Evolutionary conservation across 2,113 vertebrate genomes (phyloP).

Genomic region (Callocephalon fimbriatum): DNA sequence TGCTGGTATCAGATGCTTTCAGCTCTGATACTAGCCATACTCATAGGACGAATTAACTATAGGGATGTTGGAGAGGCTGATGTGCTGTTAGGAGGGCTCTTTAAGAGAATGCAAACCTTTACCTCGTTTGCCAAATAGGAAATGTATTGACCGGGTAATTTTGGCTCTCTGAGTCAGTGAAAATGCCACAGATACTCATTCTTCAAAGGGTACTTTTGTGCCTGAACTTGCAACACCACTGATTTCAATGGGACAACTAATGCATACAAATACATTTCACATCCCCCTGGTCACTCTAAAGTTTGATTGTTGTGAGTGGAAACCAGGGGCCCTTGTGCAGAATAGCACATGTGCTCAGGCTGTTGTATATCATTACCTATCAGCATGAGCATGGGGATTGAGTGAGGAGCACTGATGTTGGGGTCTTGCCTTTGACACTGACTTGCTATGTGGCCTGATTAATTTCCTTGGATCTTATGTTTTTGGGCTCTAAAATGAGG

Average conservation of each 20-base stretch:
- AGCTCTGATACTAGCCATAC: background rate
- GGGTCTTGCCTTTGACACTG: background rate
- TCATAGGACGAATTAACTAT: background rate
- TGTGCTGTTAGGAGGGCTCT: background rate
- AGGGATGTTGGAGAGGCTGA: background rate
- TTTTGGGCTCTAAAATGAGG: background rate
- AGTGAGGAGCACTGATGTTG: accelerated
- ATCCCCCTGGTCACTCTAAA: background rate
- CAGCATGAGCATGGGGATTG: accelerated
- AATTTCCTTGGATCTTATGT: background rate
- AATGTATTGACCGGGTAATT: background rate
- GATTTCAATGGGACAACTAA: background rate
- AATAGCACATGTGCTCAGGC: background rate
- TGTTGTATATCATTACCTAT: accelerated
- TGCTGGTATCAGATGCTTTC: background rate
- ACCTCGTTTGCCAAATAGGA: background rate
- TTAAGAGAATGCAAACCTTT: background rate
- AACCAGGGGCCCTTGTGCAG: background rate
- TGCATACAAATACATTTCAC: background rate
- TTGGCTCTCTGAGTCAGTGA: background rate
- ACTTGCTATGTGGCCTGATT: background rate
- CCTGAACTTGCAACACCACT: background rate
- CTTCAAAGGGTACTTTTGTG: background rate
- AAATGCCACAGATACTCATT: background rate
- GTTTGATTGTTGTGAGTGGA: accelerated